phyloP scores from a whole-genome alignment of 2,888 invertebrate genomes.

The Ectemnius continuus region DNA sequence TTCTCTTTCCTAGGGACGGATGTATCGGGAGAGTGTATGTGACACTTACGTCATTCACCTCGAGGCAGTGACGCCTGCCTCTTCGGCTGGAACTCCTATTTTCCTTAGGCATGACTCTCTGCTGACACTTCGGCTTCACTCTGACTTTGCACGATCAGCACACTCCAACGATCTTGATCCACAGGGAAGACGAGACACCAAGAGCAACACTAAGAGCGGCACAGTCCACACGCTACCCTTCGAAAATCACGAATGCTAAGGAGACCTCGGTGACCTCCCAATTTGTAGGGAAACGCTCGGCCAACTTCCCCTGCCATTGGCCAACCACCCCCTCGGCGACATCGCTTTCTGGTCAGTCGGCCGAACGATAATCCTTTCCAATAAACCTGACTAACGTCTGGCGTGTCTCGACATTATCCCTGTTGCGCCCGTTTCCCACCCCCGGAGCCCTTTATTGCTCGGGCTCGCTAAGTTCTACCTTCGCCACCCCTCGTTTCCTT shows the following conservation, averaged over 20 bases:
- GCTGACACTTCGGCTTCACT: slow-evolving; percentile 2
- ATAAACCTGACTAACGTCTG: not conserved
- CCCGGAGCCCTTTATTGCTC: no score
- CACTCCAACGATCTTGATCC: no score
- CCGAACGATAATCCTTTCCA: slow-evolving; percentile 19
- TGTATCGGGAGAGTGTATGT: not conserved
- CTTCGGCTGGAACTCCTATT: slow-evolving; percentile 12
- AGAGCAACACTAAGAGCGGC: no score
- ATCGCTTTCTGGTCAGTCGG: not conserved
- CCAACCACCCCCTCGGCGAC: no score
- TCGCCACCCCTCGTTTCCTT: no score
- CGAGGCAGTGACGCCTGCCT: not conserved
- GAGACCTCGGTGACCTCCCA: not conserved
- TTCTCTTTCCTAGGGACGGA: not conserved
- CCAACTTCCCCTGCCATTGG: no score
- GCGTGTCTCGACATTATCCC: no score
- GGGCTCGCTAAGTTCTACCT: no score
- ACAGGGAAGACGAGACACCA: no score
- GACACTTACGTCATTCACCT: slow-evolving; percentile 35
- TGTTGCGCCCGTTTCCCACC: no score
- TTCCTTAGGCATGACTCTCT: slow-evolving; percentile 21
- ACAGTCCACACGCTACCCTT: no score
- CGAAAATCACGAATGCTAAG: slow-evolving; percentile 11
- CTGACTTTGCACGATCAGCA: not conserved
- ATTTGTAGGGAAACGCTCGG: not conserved